Evolutionary conservation across 2,888 invertebrate species (phyloP), one percentile per base, ranked within the genome.

Genomic region (Mycogona germanica): DNA sequence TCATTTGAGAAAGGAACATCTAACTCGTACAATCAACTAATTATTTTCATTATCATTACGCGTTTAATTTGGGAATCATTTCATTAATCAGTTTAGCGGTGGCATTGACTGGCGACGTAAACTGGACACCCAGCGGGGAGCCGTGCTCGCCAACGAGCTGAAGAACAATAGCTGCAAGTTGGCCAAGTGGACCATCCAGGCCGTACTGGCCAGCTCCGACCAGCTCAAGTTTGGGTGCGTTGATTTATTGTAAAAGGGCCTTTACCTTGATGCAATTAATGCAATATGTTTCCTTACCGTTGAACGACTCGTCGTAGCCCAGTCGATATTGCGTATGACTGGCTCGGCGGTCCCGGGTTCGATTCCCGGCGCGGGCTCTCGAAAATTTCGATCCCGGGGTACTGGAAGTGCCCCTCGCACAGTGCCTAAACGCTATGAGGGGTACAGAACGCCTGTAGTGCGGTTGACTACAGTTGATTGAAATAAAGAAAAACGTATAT

Each of bases 81-180:
- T n/a, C n/a, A n/a, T n/a, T n/a, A n/a, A 21, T 19, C 62, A 77
- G 76, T 70, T 84, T 55, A 88, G 92, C 29, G 95, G 92, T 63
- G 95, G 96, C 7, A 91, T 98, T 3, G 98, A 99, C 66, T 98
- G 98, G 98, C 79, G 97, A 50, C 89, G 93, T 67, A 97, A 96
- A 65, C 74, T 99, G 58, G 98, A 99, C 73, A 89, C 86, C 1
- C 98, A 98, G 73, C 81, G 96, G 53, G 98, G 97, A 57, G 97
- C 98, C 7, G 97, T 99, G 7, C 75, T 99, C 50, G 98, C 98
- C 19, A 96, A 97, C 65, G 98, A 99, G 71, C 74, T 99, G 60
- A 81, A 97, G 62, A 98, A 98, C 72, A 99, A 98, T 74, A 91
- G 95, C n/a, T 96, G 95, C 76, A 99, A 99, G 73, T 76, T 99